Evolutionary conservation across 2,888 invertebrate species (phyloP), one percentile per base, ranked within the genome.

Genomic region (Xestoiulus laeticollis): DNA sequence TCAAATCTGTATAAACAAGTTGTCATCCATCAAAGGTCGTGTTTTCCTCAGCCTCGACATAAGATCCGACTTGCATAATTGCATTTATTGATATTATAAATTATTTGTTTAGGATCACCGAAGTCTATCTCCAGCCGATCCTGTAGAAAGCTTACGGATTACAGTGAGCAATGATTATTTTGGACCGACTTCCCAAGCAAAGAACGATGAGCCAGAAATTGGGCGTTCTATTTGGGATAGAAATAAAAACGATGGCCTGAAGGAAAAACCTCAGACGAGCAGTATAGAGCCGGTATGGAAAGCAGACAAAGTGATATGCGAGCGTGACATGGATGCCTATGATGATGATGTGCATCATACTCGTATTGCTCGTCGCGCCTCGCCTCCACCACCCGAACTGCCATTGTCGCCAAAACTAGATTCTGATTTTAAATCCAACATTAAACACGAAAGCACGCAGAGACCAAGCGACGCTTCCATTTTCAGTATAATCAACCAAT

Each of bases 291-390:
- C 87, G 16, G 12, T 85, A 33, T 68, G 68, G 85, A 86, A 85
- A 33, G 33, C 26, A 30, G 33, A 10, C 19, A 86, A 86, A 48
- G 86, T 88, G 32, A 30, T 88, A 19, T 6, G 68, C n/a, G 43
- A n/a, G 16, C 59, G 86, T 19, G 82, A 86, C 78, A 68, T 88
- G 86, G 87, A 88, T 26, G 26, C 87, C 43, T 59, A 22, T 26
- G 87, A 86, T 82, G 44, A 86, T 33, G 87, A 87, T 32, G 83
- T 87, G 68, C 16, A 68, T 38, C 0, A 22, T 30, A 38, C 26
- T 16, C 68, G 68, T 10, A 1, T 68, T 12, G 59, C 87, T 8
- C n/a, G 22, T 12, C 59, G 78, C 12, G 59, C 59, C 8, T 48
- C 59, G 10, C 87, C 87, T 5, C 38, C 33, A 14, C 87, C 68